Evolutionary conservation across 2,888 invertebrate species (phyloP).

Genomic region (Pachydiplax longipennis): DNA sequence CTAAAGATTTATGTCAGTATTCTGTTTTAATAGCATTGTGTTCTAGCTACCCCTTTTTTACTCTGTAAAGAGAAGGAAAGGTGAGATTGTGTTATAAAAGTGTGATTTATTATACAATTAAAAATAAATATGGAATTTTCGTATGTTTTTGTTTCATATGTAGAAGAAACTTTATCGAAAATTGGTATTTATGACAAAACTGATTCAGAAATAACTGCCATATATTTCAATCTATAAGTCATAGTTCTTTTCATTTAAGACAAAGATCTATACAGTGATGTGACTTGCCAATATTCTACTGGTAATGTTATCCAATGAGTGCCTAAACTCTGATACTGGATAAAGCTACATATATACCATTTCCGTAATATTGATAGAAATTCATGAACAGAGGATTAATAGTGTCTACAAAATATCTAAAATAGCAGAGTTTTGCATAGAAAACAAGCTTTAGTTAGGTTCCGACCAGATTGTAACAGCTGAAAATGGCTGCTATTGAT

Average conservation of each 20-base stretch:
- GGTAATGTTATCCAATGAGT: too few relatives aligned
- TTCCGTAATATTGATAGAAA: too few relatives aligned
- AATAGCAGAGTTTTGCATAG: too few relatives aligned
- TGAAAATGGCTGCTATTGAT: too few relatives aligned
- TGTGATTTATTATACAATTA: slow-evolving; percentile 26
- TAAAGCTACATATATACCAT: too few relatives aligned
- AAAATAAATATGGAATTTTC: slow-evolving; percentile 29
- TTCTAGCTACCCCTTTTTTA: slow-evolving; percentile 22
- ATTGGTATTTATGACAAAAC: neutral
- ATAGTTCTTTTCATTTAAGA: neutral
- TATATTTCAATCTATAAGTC: neutral
- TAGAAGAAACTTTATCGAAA: neutral
- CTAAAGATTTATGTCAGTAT: slow-evolving; percentile 25
- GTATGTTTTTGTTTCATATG: neutral
- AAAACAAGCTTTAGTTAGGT: too few relatives aligned
- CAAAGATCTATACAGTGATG: neutral
- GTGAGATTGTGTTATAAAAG: slow-evolving; percentile 7
- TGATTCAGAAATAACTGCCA: too few relatives aligned
- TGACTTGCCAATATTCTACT: too few relatives aligned
- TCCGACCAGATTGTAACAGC: too few relatives aligned
- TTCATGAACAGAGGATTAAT: too few relatives aligned
- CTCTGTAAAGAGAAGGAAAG: neutral
- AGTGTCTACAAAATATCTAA: too few relatives aligned
- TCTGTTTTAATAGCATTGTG: slow-evolving; percentile 40
- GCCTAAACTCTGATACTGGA: too few relatives aligned